Evolutionary conservation across 1,140 invertebrate genomes (phyloP).

Genomic region (Ruditapes philippinarum): DNA sequence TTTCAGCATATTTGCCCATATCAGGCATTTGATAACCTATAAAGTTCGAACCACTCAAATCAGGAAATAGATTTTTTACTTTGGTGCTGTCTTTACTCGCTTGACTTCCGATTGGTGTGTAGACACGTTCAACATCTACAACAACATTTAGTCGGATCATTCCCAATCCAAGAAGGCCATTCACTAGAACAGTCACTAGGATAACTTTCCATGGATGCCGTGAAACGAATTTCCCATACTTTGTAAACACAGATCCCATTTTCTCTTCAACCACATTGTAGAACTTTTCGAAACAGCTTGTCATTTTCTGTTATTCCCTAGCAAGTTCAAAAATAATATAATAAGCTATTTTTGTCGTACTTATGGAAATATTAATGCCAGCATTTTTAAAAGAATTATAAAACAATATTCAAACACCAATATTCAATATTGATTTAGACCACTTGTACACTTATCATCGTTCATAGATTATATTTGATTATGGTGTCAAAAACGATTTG

Average conservation of each 20-base stretch:
- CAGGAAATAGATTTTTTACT: constrained; percentile 10
- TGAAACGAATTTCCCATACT: constrained; percentile 58
- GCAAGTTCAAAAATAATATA: no score
- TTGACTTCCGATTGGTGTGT: constrained; percentile 52
- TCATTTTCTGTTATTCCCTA: no score
- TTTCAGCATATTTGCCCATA: constrained; percentile 17
- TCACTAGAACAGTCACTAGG: constrained; percentile 45
- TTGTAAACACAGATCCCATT: constrained; percentile 52
- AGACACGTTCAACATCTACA: constrained; percentile 51
- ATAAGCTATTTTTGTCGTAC: no score
- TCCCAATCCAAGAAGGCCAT: constrained; percentile 68
- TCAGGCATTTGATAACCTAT: constrained; percentile 33
- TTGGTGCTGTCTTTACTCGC: constrained; percentile 6
- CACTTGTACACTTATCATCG: no score
- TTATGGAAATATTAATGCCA: no score
- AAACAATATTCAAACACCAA: no score
- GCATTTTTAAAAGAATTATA: no score
- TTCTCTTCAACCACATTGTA: constrained; percentile 33
- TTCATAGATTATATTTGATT: no score
- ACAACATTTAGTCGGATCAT: constrained; percentile 64
- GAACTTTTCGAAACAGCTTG: neutral
- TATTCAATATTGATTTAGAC: no score
- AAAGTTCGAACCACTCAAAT: constrained; percentile 20
- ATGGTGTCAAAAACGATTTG: no score
- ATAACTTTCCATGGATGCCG: constrained; percentile 60